phyloP scores from a whole-genome alignment of 2,888 invertebrate genomes.

The Monopis laevigella region DNA sequence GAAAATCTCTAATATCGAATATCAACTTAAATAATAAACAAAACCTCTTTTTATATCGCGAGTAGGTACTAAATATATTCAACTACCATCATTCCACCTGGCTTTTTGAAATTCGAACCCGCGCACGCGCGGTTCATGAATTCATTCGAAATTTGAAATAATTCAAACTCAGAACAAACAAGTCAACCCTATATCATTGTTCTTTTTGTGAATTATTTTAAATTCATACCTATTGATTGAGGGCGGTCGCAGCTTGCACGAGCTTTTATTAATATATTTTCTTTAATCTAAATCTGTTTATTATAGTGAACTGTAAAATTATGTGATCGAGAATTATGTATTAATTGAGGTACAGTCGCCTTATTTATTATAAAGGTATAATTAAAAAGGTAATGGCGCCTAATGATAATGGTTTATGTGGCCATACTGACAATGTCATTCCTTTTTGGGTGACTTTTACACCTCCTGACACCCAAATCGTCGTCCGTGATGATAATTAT shows the following conservation, averaged over 20 bases:
- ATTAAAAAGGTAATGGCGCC: too few relatives aligned
- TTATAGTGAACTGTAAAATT: too few relatives aligned
- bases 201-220: slow-evolving; percentile 28
- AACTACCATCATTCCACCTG: slow-evolving; percentile 25
- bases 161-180: slow-evolving; percentile 26
- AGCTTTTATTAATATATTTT: too few relatives aligned
- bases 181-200: slow-evolving; percentile 24
- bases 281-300: too few relatives aligned
- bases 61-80: slow-evolving; percentile 12
- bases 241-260: slow-evolving; percentile 11
- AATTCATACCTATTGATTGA: slow-evolving; percentile 20
- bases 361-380: too few relatives aligned
- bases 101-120: slow-evolving; percentile 26
- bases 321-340: too few relatives aligned
- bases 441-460: slow-evolving; percentile 5
- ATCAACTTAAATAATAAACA: too few relatives aligned
- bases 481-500: slow-evolving; percentile 10
- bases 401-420: too few relatives aligned
- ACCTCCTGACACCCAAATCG: slow-evolving; percentile 1
- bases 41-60: too few relatives aligned
- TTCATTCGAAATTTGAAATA: slow-evolving; percentile 26
- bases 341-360: too few relatives aligned
- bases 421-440: neutral
- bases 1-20: too few relatives aligned
- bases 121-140: slow-evolving; percentile 27